phyloP scores from a whole-genome alignment of 2,113 vertebrate species.

The Chunga burmeisteri region DNA sequence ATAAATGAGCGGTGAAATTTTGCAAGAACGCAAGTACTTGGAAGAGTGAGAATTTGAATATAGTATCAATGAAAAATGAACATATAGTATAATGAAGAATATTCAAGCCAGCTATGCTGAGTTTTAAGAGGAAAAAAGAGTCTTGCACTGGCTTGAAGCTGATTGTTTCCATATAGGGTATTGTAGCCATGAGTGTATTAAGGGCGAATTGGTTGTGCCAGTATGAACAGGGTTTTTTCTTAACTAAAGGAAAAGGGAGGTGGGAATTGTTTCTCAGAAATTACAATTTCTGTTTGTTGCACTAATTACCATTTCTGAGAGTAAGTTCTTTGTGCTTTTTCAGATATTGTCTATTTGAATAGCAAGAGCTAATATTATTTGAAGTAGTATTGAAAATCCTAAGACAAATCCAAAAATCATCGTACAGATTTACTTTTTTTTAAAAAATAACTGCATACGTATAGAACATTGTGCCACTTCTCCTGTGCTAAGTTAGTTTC shows the following conservation, averaged over 20 bases:
- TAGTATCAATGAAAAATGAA: neutral
- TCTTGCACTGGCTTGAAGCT: neutral
- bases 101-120: neutral
- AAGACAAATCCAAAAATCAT: neutral
- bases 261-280: neutral
- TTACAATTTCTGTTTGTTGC: neutral
- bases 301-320: neutral
- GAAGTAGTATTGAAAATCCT: neutral
- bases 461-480: neutral
- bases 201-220: neutral
- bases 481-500: neutral
- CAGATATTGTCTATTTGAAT: neutral
- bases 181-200: neutral
- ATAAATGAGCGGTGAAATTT: neutral
- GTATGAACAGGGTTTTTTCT: rapidly evolving
- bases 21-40: neutral
- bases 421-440: too few species aligned
- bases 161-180: neutral
- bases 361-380: neutral
- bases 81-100: neutral
- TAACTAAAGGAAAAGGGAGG: neutral
- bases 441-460: neutral
- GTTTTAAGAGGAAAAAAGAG: neutral
- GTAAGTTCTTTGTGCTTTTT: neutral
- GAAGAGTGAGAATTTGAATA: neutral